Evolutionary conservation across 2,113 vertebrate genomes (phyloP), one percentile per base, ranked within the genome.

Genomic region (Tor tambroides): DNA sequence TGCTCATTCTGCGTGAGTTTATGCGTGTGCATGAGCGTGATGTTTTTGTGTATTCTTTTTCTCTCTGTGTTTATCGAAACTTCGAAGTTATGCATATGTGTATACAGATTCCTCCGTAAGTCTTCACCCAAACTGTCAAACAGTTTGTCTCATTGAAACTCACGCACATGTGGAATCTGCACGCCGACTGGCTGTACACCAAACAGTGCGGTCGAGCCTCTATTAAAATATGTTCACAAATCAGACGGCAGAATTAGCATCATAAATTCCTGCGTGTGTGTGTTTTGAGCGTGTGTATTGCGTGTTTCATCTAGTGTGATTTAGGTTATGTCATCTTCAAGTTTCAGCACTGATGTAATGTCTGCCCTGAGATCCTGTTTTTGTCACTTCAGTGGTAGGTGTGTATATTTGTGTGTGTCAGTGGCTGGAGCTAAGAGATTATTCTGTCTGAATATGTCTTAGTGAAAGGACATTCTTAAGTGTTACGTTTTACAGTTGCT

Each of bases 321-420:
- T 84, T 46, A 32, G 30, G 32, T 41, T 35, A 80, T 38, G 80
- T 65, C 12, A 43, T 76, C 76, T 80, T 76, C 74, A 86, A 69
- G 54, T 87, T 89, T 76, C 17, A 75, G 67, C 49, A 32, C 28
- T 87, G 89, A 89, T 85, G 84, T 89, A 80, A 88, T 86, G 59
- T 90, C 89, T 90, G 83, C 65, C 21, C 87, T 9, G 30, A 88
- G 87, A 78, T 78, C 56, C 65, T 59, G 74, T 78, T 87, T 28
- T 80, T 67, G 81, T 85, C 79, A 78, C 69, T 43, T 80, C 6
- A n/a, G 49, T 72, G n/a, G 65, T 74, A 82, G 46, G 78, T 74
- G 46, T 71, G 51, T 74, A 46, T 78, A 30, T 85, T 35, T 61
- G 51, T 85, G 14, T 86, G 28, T 74, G 56, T 75, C 35, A 56